These are phyloP conservation scores for Campylomormyrus tamandua DNA, from an alignment of 2,113 vertebrate species.

Conservation along the genomic window DNA sequence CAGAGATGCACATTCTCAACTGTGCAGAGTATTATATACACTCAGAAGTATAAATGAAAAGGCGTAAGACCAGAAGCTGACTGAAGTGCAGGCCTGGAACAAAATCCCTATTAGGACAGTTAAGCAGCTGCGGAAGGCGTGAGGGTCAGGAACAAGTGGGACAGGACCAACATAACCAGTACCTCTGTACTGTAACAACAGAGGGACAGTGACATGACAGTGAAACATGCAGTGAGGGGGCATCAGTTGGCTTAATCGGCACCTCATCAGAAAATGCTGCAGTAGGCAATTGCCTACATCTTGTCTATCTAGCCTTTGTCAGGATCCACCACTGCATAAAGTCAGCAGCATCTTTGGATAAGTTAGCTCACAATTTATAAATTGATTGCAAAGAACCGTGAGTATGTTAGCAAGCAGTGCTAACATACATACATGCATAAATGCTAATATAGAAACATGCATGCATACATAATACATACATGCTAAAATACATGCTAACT, in stretches of 20 bases:
- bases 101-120: too few relatives aligned
- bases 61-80: neutral
- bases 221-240: neutral
- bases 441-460: neutral
- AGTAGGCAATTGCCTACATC: too few relatives aligned
- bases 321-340: neutral
- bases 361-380: neutral
- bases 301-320: neutral
- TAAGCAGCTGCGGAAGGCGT: too few relatives aligned
- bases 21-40: neutral
- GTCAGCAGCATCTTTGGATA: neutral
- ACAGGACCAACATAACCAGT: neutral
- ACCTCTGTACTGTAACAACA: neutral
- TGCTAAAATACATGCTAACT: neutral
- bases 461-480: neutral
- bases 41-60: neutral
- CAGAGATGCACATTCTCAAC: neutral
- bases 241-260: neutral
- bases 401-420: neutral
- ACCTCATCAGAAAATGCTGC: neutral
- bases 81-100: neutral
- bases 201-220: neutral
- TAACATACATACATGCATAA: neutral
- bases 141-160: too few relatives aligned
- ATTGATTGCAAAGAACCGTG: neutral